phyloP scores from a whole-genome alignment of 2,888 invertebrate genomes.

The Notocelia uddmanniana region DNA sequence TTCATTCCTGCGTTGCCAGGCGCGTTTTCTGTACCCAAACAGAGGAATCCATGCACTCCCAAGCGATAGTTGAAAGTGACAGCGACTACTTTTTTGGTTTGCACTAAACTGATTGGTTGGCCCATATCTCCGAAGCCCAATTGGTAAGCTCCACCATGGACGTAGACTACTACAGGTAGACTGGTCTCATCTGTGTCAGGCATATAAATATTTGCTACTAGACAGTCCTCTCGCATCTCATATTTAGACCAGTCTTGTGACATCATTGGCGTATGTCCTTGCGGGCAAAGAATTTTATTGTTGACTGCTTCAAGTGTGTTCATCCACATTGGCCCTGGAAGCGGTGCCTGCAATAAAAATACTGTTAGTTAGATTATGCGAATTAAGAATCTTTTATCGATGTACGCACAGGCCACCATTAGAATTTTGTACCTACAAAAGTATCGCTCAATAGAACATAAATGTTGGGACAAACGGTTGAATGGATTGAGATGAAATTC shows the following conservation, averaged over 20 bases:
- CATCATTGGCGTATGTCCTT: neutral
- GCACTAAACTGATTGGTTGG: slow-evolving; percentile 30
- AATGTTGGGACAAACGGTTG: too few species aligned
- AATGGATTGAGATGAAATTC: too few species aligned
- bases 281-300: slow-evolving; percentile 31
- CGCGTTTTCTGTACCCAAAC: slow-evolving; percentile 47
- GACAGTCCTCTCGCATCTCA: slow-evolving; percentile 40
- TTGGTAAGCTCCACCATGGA: slow-evolving; percentile 48
- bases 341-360: slow-evolving; percentile 28
- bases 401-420: too few species aligned
- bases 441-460: too few species aligned
- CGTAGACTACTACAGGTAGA: slow-evolving; percentile 45
- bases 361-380: neutral
- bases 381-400: neutral
- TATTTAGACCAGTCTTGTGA: neutral
- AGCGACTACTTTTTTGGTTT: slow-evolving; percentile 42
- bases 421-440: too few species aligned
- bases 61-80: slow-evolving; percentile 48
- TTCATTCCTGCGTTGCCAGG: slow-evolving; percentile 51
- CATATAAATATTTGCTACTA: slow-evolving; percentile 37
- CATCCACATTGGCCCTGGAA: slow-evolving; percentile 38
- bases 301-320: slow-evolving; percentile 34
- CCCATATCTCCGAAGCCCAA: slow-evolving; percentile 30
- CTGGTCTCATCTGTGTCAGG: slow-evolving; percentile 44
- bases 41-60: slow-evolving; percentile 46